phyloP scores from a whole-genome alignment of 2,888 invertebrate species.

The Sisyra terminalis region DNA sequence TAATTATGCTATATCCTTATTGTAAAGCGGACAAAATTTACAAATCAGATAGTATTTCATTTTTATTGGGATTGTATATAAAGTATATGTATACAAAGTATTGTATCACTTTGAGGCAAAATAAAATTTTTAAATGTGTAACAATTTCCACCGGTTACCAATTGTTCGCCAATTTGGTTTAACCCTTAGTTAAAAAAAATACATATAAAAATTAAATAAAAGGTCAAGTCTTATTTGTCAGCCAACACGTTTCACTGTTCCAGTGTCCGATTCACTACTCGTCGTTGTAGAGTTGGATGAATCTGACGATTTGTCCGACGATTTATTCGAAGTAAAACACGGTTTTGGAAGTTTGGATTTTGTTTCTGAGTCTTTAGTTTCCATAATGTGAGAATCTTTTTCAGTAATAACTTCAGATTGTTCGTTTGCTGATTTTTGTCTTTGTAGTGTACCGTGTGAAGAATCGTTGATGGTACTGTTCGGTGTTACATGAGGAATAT shows the following conservation, averaged over 20 bases:
- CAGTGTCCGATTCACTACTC: slow-evolving; percentile 23
- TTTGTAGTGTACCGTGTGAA: background rate
- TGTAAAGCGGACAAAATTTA: too few species aligned
- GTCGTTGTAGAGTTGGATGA: slow-evolving; percentile 32
- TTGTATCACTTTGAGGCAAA: too few species aligned
- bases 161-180: too few species aligned
- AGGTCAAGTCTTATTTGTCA: too few species aligned
- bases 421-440: background rate
- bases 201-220: too few species aligned
- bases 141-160: too few species aligned
- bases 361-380: background rate
- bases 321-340: slow-evolving; percentile 16
- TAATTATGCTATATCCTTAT: too few species aligned
- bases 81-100: too few species aligned
- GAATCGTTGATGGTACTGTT: slow-evolving; percentile 14
- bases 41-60: too few species aligned
- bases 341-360: slow-evolving; percentile 9
- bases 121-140: too few species aligned
- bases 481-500: slow-evolving; percentile 32
- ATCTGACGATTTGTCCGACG: slow-evolving; percentile 30
- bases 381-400: background rate
- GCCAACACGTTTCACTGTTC: slow-evolving; percentile 24
- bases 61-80: too few species aligned
- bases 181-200: background rate
- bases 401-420: background rate